Percentiles rank a stretch among this genome's conserved stretches.
phyloP scores from a whole-genome alignment of 2,797 vertebrate genomes.

The Paratrypauchen microcephalus region DNA sequence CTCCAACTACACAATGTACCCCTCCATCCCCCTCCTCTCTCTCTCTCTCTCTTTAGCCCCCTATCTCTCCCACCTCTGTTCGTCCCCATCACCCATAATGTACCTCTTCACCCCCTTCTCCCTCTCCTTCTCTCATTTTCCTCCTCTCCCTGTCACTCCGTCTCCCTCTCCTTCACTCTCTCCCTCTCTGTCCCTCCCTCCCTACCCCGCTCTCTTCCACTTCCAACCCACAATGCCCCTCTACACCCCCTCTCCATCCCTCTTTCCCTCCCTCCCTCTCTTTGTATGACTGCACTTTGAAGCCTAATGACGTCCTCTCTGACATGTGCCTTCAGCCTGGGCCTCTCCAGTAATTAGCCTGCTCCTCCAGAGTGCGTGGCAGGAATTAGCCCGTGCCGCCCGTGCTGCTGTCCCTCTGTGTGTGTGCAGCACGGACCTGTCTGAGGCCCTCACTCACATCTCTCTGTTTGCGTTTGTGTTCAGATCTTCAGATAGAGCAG shows the following conservation, averaged over 20 bases:
- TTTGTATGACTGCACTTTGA: conserved; percentile 99
- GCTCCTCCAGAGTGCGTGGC: conserved; percentile 83
- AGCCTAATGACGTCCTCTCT: conserved; percentile 98
- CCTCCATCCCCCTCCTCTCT: not conserved
- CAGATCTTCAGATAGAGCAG: too few species aligned
- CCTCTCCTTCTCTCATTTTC: too few species aligned
- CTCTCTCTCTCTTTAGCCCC: not conserved
- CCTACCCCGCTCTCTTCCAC: conserved; percentile 19
- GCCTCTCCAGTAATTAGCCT: conserved; percentile 98
- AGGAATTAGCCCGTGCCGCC: conserved; percentile 85
- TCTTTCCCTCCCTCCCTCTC: conserved; percentile 64
- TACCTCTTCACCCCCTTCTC: not conserved
- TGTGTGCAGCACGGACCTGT: conserved; percentile 38
- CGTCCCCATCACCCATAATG: not conserved
- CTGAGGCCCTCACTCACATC: not conserved
- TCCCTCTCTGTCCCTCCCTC: conserved; percentile 49
- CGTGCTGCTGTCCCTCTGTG: conserved; percentile 55
- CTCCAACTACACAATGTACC: too few species aligned
- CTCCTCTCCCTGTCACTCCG: too few species aligned
- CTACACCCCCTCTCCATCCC: conserved; percentile 26
- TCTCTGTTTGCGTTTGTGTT: too few species aligned
- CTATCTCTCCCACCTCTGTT: not conserved
- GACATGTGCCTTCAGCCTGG: conserved; percentile 97
- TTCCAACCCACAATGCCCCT: conserved; percentile 75
- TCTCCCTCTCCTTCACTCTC: too few species aligned